Evolutionary conservation across 2,888 invertebrate genomes (phyloP), one percentile per base, ranked within the genome.

Genomic region (Anorthoa munda): DNA sequence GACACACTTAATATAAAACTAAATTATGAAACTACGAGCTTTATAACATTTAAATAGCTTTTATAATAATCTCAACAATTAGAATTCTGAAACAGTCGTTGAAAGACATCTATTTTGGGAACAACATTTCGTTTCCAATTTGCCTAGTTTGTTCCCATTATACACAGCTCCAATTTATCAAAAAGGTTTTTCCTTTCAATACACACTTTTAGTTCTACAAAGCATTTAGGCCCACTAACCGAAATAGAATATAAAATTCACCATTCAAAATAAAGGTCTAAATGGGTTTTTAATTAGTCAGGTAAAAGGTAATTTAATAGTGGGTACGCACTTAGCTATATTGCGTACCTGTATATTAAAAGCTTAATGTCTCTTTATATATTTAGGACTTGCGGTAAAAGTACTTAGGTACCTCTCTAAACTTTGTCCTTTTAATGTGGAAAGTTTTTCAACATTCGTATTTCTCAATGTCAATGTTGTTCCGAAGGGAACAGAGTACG

Each of bases 251-350:
- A 68, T 23, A 12, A 69, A 55, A 46, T 69, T 72, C 69, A n/a
- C 60, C 23, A 72, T 80, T 83, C 31, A 51, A 80, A 75, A 80
- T 75, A 69, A 72, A 72, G 72, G 63, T 48, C 67, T 67, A 78
- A 83, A 83, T 84, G 73, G 73, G 64, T 70, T 82, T 81, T 82
- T 83, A 83, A 83, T 84, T 82, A 82, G 82, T 70, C 59, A 78
- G 82, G 72, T 79, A 82, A 78, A 84, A 75, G 77, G 82, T 74
- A 69, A 85, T 83, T 80, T 65, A 75, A 80, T 82, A 77, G 67
- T 65, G 46, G 66, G 56, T 31, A 69, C 71, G 72, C 74, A 82
- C 71, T 85, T 75, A 77, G 63, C 77, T 50, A 45, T 75, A 71
- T 59, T 71, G 66, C 68, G 67, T 76, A 69, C 56, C 21, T 66